Base-by-base conservation (phyloP, 1,140 invertebrate genomes). In the Trypoxylus dichotomus region DNA sequence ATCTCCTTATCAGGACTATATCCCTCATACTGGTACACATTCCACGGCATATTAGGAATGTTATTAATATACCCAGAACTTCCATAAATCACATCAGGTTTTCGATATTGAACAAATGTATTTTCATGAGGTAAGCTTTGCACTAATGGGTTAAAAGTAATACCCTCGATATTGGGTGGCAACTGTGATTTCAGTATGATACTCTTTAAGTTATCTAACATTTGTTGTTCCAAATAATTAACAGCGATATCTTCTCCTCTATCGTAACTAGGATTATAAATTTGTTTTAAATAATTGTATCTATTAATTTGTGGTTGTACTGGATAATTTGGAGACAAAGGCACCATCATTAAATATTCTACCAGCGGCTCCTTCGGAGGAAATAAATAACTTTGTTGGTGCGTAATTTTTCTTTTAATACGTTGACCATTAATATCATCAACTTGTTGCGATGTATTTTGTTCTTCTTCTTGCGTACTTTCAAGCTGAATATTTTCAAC, bases 121-220 rank as follows among this genome's bases (percentile, higher is more conserved):
- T 90, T 89, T 84, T 87, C 89, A 37, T 90, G 87, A 21, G 90
- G 90, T 81, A 91, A 90, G 60, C 87, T 85, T 73, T 85, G 84
- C 19, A 87, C 85, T 37, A 88, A 85, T 13, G 88, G 88, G 85
- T 42, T 77, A 15, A 68, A 77, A 6, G 19, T 77, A 41, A 43
- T 41, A 42, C 32, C 75, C 74, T 41, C 47, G 0, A 76, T 74
- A 13, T 75, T 41, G 29, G 74, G 60, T 24, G 60, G 60, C 47
- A 58, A 1, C 60, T 79, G 79, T 15, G 60, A 68, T 37, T 74
- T 79, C 10, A 76, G 74, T 74, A 82, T 68, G 29, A 81, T 77
- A 78, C 74, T 80, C 76, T 78, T 76, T 11, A 79, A 29, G 32
- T 76, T 78, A 19, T 79, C 75, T 24, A 76, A n/a, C n/a, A 75